These are phyloP conservation scores for Phaetusa simplex DNA, from an alignment of 2,113 vertebrate species.

Conservation along the genomic window DNA sequence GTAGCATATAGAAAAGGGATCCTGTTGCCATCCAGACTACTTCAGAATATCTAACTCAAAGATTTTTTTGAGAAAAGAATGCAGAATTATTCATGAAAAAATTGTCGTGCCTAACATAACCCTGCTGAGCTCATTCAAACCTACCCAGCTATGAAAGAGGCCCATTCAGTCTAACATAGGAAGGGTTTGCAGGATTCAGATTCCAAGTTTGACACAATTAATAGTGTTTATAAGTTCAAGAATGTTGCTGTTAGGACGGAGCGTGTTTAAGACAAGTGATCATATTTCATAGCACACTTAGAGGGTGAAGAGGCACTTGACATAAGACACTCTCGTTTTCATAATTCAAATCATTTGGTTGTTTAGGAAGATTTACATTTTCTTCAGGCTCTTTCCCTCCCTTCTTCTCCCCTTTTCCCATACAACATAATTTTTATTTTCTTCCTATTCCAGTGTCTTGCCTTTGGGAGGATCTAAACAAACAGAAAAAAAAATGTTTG, in stretches of 20 bases:
- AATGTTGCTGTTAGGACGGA: slow-evolving; percentile 35
- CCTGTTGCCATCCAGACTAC: background rate
- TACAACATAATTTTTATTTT: background rate
- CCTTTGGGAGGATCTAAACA: background rate
- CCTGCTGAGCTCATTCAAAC: background rate
- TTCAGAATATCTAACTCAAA: background rate
- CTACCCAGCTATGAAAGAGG: slow-evolving; percentile 37
- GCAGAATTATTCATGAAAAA: slow-evolving; percentile 1
- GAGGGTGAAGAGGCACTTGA: slow-evolving; percentile 70
- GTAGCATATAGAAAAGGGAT: background rate
- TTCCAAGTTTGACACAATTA: slow-evolving; percentile 66
- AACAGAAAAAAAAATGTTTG: background rate
- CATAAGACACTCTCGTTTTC: slow-evolving; percentile 41
- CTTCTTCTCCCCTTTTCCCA: background rate
- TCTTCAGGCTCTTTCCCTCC: background rate
- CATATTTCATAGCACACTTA: slow-evolving; percentile 62
- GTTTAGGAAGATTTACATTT: slow-evolving; percentile 24
- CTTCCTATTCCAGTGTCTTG: background rate
- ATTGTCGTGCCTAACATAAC: background rate
- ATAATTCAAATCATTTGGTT: slow-evolving; percentile 39
- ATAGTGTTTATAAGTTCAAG: slow-evolving; percentile 66
- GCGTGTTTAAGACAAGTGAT: slow-evolving; percentile 46
- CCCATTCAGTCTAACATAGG: slow-evolving; percentile 14
- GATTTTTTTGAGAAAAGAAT: slow-evolving; percentile 12
- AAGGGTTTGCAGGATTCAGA: slow-evolving; percentile 37